These are phyloP conservation scores for Drosophila kurseongensis DNA, from an alignment of 1,140 invertebrate species.

Conservation along the genomic window DNA sequence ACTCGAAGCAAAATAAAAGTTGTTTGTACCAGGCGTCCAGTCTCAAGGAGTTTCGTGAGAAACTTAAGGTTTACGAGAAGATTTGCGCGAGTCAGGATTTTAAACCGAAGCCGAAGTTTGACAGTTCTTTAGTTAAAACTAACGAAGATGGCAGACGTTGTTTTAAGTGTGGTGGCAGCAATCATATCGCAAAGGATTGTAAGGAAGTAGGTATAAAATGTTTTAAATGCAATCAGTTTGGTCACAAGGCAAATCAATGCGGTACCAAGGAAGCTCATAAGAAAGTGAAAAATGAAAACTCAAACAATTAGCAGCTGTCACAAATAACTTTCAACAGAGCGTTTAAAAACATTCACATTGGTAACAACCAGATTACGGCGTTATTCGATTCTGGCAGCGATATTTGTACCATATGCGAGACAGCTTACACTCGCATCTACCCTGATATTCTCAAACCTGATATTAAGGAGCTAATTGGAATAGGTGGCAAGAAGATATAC, in stretches of 20 bases:
- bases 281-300: not conserved
- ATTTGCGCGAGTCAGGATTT: not conserved
- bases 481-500: not conserved
- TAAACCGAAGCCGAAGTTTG: not conserved
- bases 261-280: not conserved
- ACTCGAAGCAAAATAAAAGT: slow-evolving; percentile 6
- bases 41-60: not conserved
- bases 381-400: not conserved
- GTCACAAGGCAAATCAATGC: slow-evolving; percentile 3
- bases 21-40: slow-evolving; percentile 7
- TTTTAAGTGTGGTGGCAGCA: not conserved
- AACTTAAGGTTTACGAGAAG: too few relatives aligned
- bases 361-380: not conserved
- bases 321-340: not conserved
- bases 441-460: not conserved
- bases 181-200: slow-evolving; percentile 1
- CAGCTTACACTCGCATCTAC: not conserved
- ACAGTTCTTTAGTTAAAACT: not conserved
- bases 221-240: slow-evolving; percentile 1
- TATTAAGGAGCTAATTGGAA: not conserved
- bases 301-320: not conserved
- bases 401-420: not conserved
- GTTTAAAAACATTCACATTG: not conserved
- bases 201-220: slow-evolving; percentile 4
- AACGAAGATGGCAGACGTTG: slow-evolving; percentile 1